Base-by-base conservation (phyloP, 2,888 invertebrate species). In the Bibio marci region DNA sequence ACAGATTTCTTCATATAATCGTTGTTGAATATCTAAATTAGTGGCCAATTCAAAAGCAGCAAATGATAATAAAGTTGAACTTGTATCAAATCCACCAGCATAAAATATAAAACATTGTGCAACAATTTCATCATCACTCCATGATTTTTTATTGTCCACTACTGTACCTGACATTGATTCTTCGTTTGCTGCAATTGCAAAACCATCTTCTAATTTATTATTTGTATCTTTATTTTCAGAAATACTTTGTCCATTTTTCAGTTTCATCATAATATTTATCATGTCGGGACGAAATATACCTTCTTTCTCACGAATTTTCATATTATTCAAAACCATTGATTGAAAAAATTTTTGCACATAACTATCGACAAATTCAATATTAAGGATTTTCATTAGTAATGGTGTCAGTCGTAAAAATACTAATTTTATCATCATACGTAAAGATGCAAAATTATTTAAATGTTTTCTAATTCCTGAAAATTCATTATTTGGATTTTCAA, bases 61-160 rank as follows among this genome's bases (percentile, higher is more conserved):
- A 47, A 62, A 62, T 15, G 38, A 32, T 3, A 67, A 56, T 4
- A 60, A 48, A 40, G 62, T 59, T 0, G 67, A 61, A 1, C 62
- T 59, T 1, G 64, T 58, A 36, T 69, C 68, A 44, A 65, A 68
- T 2, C 69, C 70, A 19, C 64, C 69, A 3, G 67, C 51, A 52
- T 66, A 67, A 56, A 69, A 69, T 2, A 67, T 46, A 3, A 68
- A 43, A 13, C 57, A 58, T 52, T 69, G 68, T 0, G 67, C 64
- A 3, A 64, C 58, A 3, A 69, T 52, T 41, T 67, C 66, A 8
- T 62, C 56, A 34, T 66, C 64, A 2, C 15, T 31, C 42, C 39
- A 39, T 34, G n/a, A n/a, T 41, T 53, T 49, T 2, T 53, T 35
- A 14, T 34, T 36, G 14, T 36, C 35, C 17, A 46, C 47, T 1